Evolutionary conservation across 2,888 invertebrate genomes (phyloP).

Genomic region (Diaperis boleti): DNA sequence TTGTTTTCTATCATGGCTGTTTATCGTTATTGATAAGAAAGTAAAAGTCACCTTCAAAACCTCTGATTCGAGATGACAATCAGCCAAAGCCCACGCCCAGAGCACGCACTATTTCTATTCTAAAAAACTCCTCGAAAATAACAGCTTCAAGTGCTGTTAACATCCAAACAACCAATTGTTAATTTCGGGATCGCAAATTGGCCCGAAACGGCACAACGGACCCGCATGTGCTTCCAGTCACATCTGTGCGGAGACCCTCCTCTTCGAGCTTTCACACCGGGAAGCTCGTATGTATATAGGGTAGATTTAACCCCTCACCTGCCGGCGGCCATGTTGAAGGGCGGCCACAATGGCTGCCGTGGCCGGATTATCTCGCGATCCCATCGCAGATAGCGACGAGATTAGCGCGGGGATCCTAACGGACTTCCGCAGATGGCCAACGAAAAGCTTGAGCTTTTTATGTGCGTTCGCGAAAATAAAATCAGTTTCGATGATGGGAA

Average conservation of each 20-base stretch:
- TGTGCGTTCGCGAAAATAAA: constrained; percentile 6
- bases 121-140: no score
- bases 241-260: constrained; percentile 37
- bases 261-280: constrained; percentile 32
- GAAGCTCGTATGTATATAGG: constrained; percentile 48
- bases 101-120: no score
- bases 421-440: constrained; percentile 67
- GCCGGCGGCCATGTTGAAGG: constrained; percentile 63
- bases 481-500: background rate
- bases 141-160: background rate
- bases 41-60: no score
- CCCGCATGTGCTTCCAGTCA: constrained; percentile 21
- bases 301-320: constrained; percentile 63
- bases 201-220: constrained; percentile 15
- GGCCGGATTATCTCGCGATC: constrained; percentile 61
- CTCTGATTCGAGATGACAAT: no score
- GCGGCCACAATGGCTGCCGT: constrained; percentile 64
- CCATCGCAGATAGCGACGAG: constrained; percentile 63
- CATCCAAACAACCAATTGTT: background rate
- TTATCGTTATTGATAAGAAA: no score
- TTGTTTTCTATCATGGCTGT: no score
- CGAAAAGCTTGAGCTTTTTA: constrained; percentile 41
- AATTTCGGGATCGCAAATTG: constrained; percentile 5
- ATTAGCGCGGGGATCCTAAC: constrained; percentile 66
- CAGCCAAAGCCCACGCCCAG: no score